Conservation (phyloP, 2,888 invertebrate genomes). For the Trachelus stipa region DNA sequence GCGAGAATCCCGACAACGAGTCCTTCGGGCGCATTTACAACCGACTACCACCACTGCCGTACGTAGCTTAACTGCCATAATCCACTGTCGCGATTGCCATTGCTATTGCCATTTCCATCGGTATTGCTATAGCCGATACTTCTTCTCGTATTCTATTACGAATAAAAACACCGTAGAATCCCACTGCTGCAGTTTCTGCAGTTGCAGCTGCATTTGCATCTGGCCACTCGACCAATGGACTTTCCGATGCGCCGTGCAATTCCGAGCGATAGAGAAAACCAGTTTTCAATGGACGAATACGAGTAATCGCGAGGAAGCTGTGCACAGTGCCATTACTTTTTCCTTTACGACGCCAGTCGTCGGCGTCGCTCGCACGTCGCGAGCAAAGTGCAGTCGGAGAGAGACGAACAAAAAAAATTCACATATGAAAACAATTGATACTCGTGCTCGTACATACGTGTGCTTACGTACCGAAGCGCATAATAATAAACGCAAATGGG, state of each 20-base stretch:
- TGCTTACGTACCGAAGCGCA: not conserved
- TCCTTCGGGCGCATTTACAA: conserved; percentile 30
- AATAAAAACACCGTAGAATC: not conserved
- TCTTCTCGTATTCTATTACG: not conserved
- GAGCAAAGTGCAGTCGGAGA: not conserved
- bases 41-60: conserved; percentile 25
- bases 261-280: not conserved
- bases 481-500: not conserved
- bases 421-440: not conserved
- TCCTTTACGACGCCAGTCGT: not conserved
- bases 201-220: not conserved
- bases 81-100: not conserved
- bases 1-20: conserved; percentile 20
- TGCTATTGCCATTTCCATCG: not conserved
- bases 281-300: not conserved
- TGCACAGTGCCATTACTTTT: not conserved
- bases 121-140: not conserved
- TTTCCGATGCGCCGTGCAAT: not conserved
- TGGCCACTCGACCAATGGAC: not conserved
- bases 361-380: not conserved
- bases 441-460: not conserved
- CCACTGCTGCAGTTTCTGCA: not conserved
- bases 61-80: not conserved
- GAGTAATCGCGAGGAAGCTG: not conserved
- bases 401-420: not conserved